phyloP scores from a whole-genome alignment of 2,113 vertebrate species.

The Laterallus jamaicensis region DNA sequence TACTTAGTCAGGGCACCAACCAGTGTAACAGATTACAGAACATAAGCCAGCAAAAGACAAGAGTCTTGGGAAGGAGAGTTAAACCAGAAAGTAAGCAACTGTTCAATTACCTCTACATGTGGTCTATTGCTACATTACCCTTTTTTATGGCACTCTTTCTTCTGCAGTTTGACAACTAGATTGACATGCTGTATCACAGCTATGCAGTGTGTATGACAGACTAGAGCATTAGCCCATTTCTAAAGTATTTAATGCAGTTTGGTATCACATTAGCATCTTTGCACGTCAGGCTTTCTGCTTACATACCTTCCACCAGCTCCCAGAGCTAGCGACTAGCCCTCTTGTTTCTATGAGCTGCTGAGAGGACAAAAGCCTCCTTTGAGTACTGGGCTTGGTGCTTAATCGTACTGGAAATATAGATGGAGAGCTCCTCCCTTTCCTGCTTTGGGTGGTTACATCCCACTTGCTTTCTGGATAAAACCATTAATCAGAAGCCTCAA shows the following conservation, averaged over 20 bases:
- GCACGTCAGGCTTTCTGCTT: background rate
- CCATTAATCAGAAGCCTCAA: background rate
- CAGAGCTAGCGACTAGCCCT: background rate
- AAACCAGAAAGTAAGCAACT: slow-evolving; percentile 48
- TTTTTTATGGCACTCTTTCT: background rate
- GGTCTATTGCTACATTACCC: background rate
- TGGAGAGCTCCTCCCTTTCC: background rate
- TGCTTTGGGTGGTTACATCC: background rate
- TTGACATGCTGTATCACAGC: slow-evolving; percentile 41
- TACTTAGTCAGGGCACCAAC: slow-evolving; percentile 16
- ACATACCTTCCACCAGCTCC: background rate
- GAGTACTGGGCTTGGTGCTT: background rate
- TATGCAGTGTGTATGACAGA: background rate
- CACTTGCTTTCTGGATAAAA: background rate
- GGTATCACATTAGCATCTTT: background rate
- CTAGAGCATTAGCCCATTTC: slow-evolving; percentile 29
- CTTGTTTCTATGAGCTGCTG: background rate
- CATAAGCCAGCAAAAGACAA: slow-evolving; percentile 52
- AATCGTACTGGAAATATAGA: background rate
- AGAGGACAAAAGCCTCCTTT: background rate
- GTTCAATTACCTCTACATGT: slow-evolving; percentile 36
- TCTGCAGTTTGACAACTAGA: slow-evolving; percentile 30
- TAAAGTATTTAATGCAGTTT: background rate
- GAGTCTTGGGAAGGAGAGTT: slow-evolving; percentile 13
- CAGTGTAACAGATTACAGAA: slow-evolving; percentile 39